These are phyloP conservation scores for Euglossa dilemma DNA, from an alignment of 1,140 invertebrate species.

Conservation along the genomic window DNA sequence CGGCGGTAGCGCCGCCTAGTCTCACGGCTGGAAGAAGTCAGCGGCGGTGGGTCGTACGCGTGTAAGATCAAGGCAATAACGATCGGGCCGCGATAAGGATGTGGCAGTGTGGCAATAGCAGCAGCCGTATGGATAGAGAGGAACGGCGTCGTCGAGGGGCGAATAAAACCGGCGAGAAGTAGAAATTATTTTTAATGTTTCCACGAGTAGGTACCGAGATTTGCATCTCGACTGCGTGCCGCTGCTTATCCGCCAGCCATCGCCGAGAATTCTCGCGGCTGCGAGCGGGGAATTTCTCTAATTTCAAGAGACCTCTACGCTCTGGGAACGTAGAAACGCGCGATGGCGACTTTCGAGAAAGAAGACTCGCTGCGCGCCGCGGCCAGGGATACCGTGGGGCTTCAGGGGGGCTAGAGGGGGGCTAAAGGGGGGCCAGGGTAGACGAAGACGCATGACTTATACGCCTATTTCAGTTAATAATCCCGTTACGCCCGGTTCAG, in stretches of 20 bases:
- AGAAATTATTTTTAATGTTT: conserved; percentile 55
- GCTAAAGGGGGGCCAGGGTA: neutral
- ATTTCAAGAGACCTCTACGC: conserved; percentile 27
- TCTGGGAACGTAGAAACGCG: neutral
- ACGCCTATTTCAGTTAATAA: conserved; percentile 74
- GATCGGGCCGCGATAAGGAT: conserved; percentile 24
- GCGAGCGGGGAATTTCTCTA: conserved; percentile 49
- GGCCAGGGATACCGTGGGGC: no score
- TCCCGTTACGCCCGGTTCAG: conserved; percentile 71
- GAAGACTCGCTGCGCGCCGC: no score
- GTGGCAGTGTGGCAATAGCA: neutral
- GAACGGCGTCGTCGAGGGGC: neutral
- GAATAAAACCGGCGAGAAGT: conserved; percentile 25
- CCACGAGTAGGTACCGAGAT: conserved; percentile 24
- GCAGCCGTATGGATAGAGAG: neutral
- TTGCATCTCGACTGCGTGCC: conserved; percentile 51
- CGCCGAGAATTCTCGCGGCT: conserved; percentile 50
- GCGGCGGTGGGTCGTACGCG: neutral
- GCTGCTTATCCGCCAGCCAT: conserved; percentile 41
- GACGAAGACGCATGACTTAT: conserved; percentile 63
- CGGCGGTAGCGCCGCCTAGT: neutral
- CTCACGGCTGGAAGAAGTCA: neutral
- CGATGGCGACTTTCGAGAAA: neutral
- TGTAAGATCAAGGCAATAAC: conserved; percentile 25
- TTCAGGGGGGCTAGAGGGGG: no score